Conservation (phyloP, 2,113 vertebrate species). For the Chitala chitala region DNA sequence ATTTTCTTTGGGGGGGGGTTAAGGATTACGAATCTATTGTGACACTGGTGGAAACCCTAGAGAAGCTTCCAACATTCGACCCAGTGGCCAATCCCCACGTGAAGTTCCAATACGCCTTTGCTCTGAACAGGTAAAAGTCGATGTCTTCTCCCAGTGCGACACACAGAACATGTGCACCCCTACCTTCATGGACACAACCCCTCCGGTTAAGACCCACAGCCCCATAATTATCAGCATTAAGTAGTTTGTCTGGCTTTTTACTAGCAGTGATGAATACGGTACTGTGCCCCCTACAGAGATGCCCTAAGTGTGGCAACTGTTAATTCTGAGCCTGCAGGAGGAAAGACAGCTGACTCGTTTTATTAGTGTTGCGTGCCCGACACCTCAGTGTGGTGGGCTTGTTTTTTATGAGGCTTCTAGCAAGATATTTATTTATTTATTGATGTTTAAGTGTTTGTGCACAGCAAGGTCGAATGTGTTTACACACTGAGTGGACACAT, state of each 20-base stretch:
- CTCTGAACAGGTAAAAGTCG: conserved; percentile 81
- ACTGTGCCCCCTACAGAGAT: not conserved
- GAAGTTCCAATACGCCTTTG: conserved; percentile 95
- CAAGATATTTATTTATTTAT: too few species aligned
- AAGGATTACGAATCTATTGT: conserved; percentile 96
- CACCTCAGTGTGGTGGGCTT: not conserved
- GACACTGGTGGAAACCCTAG: conserved; percentile 90
- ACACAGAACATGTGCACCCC: too few species aligned
- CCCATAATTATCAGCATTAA: not conserved
- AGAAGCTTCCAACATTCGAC: conserved; percentile 95
- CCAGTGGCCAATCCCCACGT: conserved; percentile 85
- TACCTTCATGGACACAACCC: too few species aligned
- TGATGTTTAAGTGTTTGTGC: too few species aligned
- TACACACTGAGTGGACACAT: not conserved
- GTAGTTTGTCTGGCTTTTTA: not conserved
- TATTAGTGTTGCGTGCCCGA: not conserved
- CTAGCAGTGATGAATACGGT: too few species aligned
- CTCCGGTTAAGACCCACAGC: not conserved
- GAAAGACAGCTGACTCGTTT: not conserved
- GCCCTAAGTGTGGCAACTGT: not conserved
- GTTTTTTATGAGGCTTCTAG: too few species aligned
- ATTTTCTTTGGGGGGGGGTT: conserved; percentile 31
- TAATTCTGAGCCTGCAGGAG: not conserved
- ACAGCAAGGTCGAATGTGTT: too few species aligned
- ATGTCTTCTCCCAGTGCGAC: not conserved